A percentile compares a stretch with the other conserved stretches of the same genome.
Evolutionary conservation across 2,797 vertebrate species (phyloP).

Genomic region (Sitta carolinensis): DNA sequence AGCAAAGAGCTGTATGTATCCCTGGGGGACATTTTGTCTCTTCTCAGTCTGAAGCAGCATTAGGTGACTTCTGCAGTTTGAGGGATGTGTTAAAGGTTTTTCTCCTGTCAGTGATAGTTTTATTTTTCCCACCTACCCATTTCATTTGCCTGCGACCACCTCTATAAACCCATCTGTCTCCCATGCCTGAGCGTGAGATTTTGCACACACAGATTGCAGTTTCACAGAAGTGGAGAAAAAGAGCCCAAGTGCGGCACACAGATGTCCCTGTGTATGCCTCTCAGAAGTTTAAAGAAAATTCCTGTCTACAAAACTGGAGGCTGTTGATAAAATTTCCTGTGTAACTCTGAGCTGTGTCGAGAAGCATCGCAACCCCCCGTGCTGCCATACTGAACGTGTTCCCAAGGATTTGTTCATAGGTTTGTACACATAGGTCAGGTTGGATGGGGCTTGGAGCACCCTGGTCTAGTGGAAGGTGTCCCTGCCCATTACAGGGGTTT

Average conservation of each 20-base stretch:
- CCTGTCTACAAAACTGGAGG: not conserved
- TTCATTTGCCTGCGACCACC: not conserved
- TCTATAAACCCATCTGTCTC: not conserved
- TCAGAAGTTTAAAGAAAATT: not conserved
- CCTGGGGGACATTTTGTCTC: not conserved
- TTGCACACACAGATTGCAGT: not conserved
- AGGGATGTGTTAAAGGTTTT: not conserved
- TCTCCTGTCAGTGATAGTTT: not conserved
- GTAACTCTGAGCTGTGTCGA: not conserved
- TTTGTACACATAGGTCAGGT: fast-evolving
- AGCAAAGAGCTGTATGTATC: not conserved
- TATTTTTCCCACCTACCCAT: not conserved
- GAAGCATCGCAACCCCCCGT: not conserved
- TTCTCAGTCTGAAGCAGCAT: not conserved
- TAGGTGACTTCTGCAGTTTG: not conserved
- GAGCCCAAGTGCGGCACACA: not conserved
- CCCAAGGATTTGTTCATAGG: not conserved
- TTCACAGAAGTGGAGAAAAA: not conserved
- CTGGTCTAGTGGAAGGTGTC: not conserved
- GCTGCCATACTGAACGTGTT: fast-evolving
- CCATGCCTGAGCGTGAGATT: not conserved
- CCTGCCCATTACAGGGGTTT: not conserved
- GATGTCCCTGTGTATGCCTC: not conserved
- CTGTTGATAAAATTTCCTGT: not conserved
- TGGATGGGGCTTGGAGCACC: not conserved